phyloP scores from a whole-genome alignment of 2,888 invertebrate species.

The Troides aeacus region DNA sequence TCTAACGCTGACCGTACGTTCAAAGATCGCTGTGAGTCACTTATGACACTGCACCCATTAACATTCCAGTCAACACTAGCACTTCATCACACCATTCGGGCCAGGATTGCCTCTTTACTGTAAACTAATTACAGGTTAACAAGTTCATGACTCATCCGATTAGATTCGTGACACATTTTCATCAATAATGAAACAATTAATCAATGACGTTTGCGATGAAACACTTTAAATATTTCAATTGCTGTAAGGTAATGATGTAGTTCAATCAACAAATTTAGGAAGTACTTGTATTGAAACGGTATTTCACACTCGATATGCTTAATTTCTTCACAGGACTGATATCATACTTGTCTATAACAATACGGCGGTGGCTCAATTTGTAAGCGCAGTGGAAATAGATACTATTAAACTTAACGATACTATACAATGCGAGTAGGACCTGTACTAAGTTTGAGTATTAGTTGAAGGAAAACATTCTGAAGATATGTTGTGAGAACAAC shows the following conservation, averaged over 20 bases:
- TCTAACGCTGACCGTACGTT: constrained; percentile 47
- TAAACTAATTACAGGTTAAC: constrained; percentile 17
- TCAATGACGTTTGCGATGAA: constrained; percentile 8
- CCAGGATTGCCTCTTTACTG: constrained; percentile 43
- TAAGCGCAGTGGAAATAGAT: too few relatives aligned
- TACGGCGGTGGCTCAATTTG: too few relatives aligned
- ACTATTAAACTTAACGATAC: too few relatives aligned
- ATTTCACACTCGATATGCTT: too few relatives aligned
- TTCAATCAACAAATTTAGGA: background rate
- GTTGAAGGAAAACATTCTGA: too few relatives aligned
- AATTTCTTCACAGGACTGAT: too few relatives aligned
- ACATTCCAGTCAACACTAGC: constrained; percentile 64
- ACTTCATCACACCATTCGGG: constrained; percentile 49
- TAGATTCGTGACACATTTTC: constrained; percentile 21
- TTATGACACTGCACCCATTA: constrained; percentile 71
- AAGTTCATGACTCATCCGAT: constrained; percentile 23
- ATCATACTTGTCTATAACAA: too few relatives aligned
- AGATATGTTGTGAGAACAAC: too few relatives aligned
- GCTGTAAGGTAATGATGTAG: background rate
- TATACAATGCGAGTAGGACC: too few relatives aligned
- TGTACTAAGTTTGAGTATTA: too few relatives aligned
- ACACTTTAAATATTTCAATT: constrained; percentile 10
- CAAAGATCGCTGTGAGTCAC: constrained; percentile 59
- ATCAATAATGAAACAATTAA: constrained; percentile 13
- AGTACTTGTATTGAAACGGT: too few relatives aligned